Percentiles rank a stretch among this genome's conserved stretches.
Evolutionary conservation across 1,140 invertebrate genomes (phyloP).

Genomic region (Notospermus geniculatus): DNA sequence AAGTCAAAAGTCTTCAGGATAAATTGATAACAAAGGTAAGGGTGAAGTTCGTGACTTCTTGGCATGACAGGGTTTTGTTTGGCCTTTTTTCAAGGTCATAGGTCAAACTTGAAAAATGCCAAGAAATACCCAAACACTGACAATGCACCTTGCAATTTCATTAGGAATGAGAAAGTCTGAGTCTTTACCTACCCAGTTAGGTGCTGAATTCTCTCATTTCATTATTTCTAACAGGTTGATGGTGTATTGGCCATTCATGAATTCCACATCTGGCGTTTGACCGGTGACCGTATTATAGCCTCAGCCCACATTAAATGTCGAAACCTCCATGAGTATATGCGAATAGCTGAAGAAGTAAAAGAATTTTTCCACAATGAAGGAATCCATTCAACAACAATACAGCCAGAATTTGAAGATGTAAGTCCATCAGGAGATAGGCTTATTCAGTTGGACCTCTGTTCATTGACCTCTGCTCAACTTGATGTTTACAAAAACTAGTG

Average conservation of each 20-base stretch:
- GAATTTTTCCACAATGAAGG: slow-evolving; percentile 61
- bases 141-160: not conserved
- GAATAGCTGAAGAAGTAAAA: slow-evolving; percentile 57
- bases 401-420: slow-evolving; percentile 60
- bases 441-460: not conserved
- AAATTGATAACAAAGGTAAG: slow-evolving; percentile 52
- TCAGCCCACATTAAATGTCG: slow-evolving; percentile 61
- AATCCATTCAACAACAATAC: slow-evolving; percentile 64
- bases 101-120: too few relatives aligned
- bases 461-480: not conserved
- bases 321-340: slow-evolving; percentile 59
- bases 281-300: slow-evolving; percentile 61
- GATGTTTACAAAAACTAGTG: not conserved
- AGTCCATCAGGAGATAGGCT: slow-evolving; percentile 6
- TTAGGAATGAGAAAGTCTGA: not conserved
- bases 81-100: too few relatives aligned
- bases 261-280: slow-evolving; percentile 64
- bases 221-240: slow-evolving; percentile 51
- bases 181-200: not conserved
- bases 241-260: slow-evolving; percentile 63
- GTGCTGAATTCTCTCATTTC: not conserved
- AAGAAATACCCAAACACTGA: too few relatives aligned
- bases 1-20: slow-evolving; percentile 55
- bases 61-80: too few relatives aligned
- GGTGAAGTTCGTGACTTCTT: too few relatives aligned